Conservation (phyloP, 2,113 vertebrate genomes). For the Phalacrocorax aristotelis region DNA sequence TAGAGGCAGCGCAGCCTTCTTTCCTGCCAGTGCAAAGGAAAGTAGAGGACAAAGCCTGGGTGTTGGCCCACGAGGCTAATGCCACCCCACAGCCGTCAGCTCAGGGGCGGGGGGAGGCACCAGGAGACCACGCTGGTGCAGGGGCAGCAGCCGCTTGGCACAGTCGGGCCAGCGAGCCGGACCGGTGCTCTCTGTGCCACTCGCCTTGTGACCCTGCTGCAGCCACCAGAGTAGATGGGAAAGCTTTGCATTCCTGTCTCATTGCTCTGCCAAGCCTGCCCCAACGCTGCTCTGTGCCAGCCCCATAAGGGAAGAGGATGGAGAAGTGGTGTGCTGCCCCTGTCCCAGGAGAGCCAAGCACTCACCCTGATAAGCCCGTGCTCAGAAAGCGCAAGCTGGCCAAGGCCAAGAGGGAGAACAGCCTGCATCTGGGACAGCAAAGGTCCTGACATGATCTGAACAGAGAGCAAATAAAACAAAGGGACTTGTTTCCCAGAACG, state of each 20-base stretch:
- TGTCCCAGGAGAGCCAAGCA: neutral
- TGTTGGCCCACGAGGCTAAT: neutral
- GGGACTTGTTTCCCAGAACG: neutral
- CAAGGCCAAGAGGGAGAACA: neutral
- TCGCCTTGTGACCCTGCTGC: neutral
- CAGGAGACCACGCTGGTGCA: neutral
- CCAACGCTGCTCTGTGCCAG: neutral
- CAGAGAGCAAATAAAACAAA: neutral
- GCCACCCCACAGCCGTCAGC: neutral
- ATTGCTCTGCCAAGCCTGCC: neutral
- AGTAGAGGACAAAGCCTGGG: neutral
- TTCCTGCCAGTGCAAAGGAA: neutral
- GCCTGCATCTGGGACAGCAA: neutral
- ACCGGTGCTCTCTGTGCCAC: neutral
- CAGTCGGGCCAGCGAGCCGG: accelerated
- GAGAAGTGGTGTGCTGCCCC: neutral
- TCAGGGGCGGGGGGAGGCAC: neutral
- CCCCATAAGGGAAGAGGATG: neutral
- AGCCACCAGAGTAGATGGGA: neutral
- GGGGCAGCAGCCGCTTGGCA: neutral
- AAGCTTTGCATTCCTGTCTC: neutral
- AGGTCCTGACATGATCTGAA: neutral
- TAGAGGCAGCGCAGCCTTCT: neutral
- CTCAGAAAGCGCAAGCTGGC: neutral
- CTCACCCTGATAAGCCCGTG: accelerated